These are phyloP conservation scores for Rhynchonycteris naso DNA, from an alignment of 2,797 vertebrate species.

Conservation along the genomic window DNA sequence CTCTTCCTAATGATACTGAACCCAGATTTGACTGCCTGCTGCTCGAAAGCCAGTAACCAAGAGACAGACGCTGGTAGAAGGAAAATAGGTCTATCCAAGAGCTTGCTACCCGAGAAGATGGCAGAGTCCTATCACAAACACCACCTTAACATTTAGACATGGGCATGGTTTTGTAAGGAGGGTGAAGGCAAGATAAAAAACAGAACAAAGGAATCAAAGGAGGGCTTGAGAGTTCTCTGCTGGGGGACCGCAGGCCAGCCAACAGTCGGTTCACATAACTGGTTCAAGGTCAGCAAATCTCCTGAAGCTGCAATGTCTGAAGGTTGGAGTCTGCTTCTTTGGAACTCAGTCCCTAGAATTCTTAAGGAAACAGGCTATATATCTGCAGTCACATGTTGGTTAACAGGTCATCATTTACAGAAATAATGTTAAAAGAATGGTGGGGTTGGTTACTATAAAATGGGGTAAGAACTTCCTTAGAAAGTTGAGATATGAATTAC, in stretches of 20 bases:
- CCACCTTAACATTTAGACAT: neutral
- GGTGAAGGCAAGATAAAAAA: neutral
- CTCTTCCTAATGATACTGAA: neutral
- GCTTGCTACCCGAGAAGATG: neutral
- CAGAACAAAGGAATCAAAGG: neutral
- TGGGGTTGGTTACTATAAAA: neutral
- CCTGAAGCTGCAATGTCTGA: neutral
- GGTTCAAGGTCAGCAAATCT: neutral
- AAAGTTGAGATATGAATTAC: conserved; percentile 14
- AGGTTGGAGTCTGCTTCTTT: neutral
- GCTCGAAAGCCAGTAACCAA: neutral
- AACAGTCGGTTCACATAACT: neutral
- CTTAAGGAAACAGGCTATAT: neutral
- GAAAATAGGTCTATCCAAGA: neutral
- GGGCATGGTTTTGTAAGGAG: neutral
- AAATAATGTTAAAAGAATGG: neutral
- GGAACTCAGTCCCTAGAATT: neutral
- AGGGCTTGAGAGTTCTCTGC: neutral
- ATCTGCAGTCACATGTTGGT: neutral
- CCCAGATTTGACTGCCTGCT: neutral
- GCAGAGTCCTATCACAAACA: neutral
- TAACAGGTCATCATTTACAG: neutral
- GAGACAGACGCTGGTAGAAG: neutral
- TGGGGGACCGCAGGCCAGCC: neutral
- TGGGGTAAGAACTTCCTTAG: conserved; percentile 1